A percentile compares a stretch with the other conserved stretches of the same genome.
Conservation (phyloP, 2,113 vertebrate genomes). For the Salminus brasiliensis region DNA sequence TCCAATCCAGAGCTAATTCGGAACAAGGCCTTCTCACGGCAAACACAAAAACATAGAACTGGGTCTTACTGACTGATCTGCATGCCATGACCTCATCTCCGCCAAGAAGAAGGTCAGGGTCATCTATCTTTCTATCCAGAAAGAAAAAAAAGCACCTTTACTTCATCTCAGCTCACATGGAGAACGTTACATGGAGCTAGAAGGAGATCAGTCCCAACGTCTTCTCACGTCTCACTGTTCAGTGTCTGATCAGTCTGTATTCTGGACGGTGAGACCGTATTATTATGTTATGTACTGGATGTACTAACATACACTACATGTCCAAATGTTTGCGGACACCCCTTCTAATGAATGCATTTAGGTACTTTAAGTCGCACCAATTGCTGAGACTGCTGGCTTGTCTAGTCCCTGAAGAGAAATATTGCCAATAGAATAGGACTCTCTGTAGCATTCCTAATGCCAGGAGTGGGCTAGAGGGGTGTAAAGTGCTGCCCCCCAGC, state of each 20-base stretch:
- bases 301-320: no score
- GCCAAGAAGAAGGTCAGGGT: neutral
- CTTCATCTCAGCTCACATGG: slow-evolving; percentile 22
- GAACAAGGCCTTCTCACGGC: neutral
- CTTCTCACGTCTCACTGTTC: slow-evolving; percentile 7
- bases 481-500: no score
- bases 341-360: no score
- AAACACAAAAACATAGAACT: neutral
- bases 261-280: neutral
- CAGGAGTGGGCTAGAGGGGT: no score
- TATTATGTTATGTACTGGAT: neutral
- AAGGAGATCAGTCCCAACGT: slow-evolving; percentile 21
- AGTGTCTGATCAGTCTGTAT: neutral
- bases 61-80: neutral
- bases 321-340: no score
- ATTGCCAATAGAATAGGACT: no score
- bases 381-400: no score
- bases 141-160: neutral
- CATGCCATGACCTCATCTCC: slow-evolving; percentile 19
- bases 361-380: no score
- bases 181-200: slow-evolving; percentile 13
- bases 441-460: no score
- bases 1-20: slow-evolving; percentile 15
- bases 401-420: no score
- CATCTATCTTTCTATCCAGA: neutral